Percentiles rank a stretch among this genome's conserved stretches.
Conservation (phyloP, 2,113 vertebrate genomes). For the Acanthochromis polyacanthus region DNA sequence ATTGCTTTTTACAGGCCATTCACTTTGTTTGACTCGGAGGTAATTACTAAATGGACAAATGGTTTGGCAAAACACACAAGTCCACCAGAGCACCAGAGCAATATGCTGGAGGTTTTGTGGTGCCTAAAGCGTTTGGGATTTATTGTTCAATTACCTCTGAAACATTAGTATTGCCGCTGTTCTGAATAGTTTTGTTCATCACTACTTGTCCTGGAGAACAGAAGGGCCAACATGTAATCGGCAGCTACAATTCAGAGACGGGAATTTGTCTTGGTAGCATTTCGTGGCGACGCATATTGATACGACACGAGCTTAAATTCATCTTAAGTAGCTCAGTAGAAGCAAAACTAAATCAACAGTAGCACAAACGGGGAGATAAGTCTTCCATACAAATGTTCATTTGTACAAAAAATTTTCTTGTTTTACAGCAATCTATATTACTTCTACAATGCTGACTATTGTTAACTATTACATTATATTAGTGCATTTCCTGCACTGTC, state of each 20-base stretch:
- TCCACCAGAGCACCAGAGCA: conserved; percentile 37
- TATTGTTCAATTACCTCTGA: conserved; percentile 56
- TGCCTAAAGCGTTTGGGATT: conserved; percentile 44
- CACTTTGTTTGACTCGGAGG: conserved; percentile 54
- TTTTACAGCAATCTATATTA: no score
- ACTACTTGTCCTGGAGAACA: conserved; percentile 14
- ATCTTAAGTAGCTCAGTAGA: neutral
- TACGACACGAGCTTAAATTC: conserved; percentile 5
- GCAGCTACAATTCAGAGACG: conserved; percentile 6
- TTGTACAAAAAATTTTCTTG: no score
- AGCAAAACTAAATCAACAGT: neutral
- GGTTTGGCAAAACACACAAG: conserved; percentile 47
- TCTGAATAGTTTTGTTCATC: conserved; percentile 53
- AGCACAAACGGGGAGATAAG: no score
- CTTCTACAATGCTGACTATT: no score
- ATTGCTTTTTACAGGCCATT: conserved; percentile 45
- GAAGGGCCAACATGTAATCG: conserved; percentile 34
- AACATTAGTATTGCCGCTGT: conserved; percentile 48
- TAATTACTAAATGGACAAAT: conserved; percentile 70
- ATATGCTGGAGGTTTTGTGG: conserved; percentile 41
- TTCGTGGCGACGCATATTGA: neutral
- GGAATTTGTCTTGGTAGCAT: conserved; percentile 35
- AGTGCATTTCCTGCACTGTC: no score
- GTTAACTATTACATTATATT: no score
- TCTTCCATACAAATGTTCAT: no score